Percentiles rank a stretch among this genome's conserved stretches.
These are phyloP conservation scores for Drosophila auraria DNA, from an alignment of 1,140 invertebrate species.

Conservation along the genomic window DNA sequence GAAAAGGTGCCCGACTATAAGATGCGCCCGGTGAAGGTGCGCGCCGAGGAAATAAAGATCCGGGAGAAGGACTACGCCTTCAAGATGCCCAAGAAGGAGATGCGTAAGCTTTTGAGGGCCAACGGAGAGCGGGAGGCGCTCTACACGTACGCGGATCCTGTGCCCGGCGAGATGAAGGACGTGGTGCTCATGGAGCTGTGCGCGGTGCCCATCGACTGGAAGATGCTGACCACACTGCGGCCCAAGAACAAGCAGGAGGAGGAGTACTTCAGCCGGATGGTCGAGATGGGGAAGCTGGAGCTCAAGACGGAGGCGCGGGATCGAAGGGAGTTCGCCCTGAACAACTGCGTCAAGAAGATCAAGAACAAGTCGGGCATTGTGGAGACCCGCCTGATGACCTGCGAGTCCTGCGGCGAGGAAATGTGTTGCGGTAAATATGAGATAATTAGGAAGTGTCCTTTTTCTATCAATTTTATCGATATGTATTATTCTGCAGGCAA, in stretches of 20 bases:
- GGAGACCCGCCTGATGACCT: constrained; percentile 91
- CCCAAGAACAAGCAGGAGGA: constrained; percentile 93
- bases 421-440: constrained; percentile 89
- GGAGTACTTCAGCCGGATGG: constrained; percentile 93
- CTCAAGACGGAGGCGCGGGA: constrained; percentile 89
- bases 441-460: not conserved
- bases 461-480: not conserved
- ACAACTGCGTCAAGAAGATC: constrained; percentile 89
- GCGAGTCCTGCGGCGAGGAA: constrained; percentile 93
- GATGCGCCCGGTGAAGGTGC: constrained; percentile 93
- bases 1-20: constrained; percentile 96
- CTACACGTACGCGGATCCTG: constrained; percentile 90
- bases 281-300: constrained; percentile 92
- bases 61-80: constrained; percentile 87
- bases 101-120: constrained; percentile 66
- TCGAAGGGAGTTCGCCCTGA: constrained; percentile 87
- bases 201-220: constrained; percentile 95
- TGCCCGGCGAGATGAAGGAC: constrained; percentile 92
- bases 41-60: constrained; percentile 89
- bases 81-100: constrained; percentile 85
- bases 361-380: constrained; percentile 92
- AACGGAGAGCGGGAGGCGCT: constrained; percentile 76
- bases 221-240: constrained; percentile 94
- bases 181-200: constrained; percentile 90
- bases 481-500: constrained; percentile 71